Base-by-base conservation (phyloP, 2,888 invertebrate genomes). In the Dryadula phaetusa region DNA sequence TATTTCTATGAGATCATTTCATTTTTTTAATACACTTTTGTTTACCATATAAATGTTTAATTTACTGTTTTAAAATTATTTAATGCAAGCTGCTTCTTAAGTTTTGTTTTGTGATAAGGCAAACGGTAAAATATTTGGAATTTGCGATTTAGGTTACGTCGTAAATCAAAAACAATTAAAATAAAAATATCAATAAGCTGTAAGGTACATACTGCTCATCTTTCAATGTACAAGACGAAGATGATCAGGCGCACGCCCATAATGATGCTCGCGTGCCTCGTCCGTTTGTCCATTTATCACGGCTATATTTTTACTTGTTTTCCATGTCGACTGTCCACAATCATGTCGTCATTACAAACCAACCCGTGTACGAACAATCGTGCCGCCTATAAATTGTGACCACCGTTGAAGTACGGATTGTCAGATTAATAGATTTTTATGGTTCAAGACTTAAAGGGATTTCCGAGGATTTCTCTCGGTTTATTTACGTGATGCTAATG, bases 341-440 rank as follows among this genome's bases (percentile, higher is more conserved):
- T 86, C 90, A 88, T 90, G 90, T 90, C 88, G 85, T 90, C 90
- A 91, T 91, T 92, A 91, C 90, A 81, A 83, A 79, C 86, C 82
- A 79, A 84, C 80, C 77, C 84, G 83, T 85, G 87, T 86, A 84
- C 73, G 70, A 72, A 75, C 82, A 79, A 86, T 88, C 87, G 84
- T 77, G 83, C 81, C 79, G 83, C 85, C 86, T 82, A 90, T 92
- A 90, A 90, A 92, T 92, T 86, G 84, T 88, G 87, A 86, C 86
- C 91, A 84, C 83, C 90, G 86, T 82, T 82, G 86, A 86, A 84
- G 88, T 85, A 84, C 79, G 77, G 80, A 78, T 82, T 82, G 84
- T 87, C 80, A 77, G 80, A 83, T 86, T 88, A 86, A 88, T 87
- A 84, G 84, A 82, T 83, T 85, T 88, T 87, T 86, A 88, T 83